Base-by-base conservation (phyloP, 2,797 vertebrate genomes). In the Steatocranus sp. region DNA sequence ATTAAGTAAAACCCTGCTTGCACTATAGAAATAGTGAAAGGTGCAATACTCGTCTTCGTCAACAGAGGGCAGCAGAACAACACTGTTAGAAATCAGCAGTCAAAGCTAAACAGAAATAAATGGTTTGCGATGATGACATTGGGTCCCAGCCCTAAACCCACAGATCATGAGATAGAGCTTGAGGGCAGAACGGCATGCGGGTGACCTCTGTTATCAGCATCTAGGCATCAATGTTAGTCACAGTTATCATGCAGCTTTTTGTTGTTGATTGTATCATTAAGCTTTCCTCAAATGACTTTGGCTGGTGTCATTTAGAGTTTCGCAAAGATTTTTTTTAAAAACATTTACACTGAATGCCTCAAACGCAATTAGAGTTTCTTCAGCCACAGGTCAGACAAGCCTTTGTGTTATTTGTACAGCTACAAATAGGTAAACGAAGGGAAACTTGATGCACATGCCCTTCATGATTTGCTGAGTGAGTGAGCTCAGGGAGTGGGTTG, bases 1-100 rank as follows among this genome's bases (percentile, higher is more conserved):
- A n/a, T 58, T 20, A 46, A 25, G 2, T 3, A 36, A 77, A 68
- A 73, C 8, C 7, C 7, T 15, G 14, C 11, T 32, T 5, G 50
- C 4, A 8, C 11, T 61, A 11, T 18, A 15, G 14, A 15, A 51
- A 11, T 9, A 48, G 18, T 32, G 36, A 54, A n/a, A 8, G 43
- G 14, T 4, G 25, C 27, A 87, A 36, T 79, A 34, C 25, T 27
- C 53, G 15, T 43, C 88, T 14, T 0, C 12, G 48, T 84, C 95
- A 88, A 78, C 79, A 94, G 94, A 79, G 87, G 83, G 88, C 87
- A 93, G 89, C 82, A 93, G 70, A 85, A 54, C 17, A 75, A 79
- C 78, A 85, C 11, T 18, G 43, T 74, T 56, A 54, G 23, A 84
- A 7, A 51, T 48, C 63, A 43, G 49, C 2, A 6, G 68, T 15